A percentile compares a stretch with the other conserved stretches of the same genome.
These are phyloP conservation scores for Tachysurus vachellii DNA, from an alignment of 2,113 vertebrate genomes.

Conservation along the genomic window DNA sequence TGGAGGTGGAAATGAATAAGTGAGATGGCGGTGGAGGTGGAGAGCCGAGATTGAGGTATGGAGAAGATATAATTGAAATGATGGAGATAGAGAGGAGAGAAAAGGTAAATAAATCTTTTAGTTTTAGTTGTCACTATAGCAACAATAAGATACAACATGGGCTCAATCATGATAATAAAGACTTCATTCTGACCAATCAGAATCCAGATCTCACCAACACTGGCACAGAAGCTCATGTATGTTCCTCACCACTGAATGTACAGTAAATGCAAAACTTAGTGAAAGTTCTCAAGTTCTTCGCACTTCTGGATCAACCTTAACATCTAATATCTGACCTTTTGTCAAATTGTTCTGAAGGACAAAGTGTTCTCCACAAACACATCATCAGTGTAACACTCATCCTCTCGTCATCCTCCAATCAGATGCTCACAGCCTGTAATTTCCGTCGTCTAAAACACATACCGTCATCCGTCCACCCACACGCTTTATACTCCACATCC, in stretches of 20 bases:
- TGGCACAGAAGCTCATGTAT: too few species aligned
- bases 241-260: too few species aligned
- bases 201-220: too few species aligned
- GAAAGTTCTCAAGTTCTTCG: neutral
- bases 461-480: neutral
- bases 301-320: neutral
- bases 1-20: too few species aligned
- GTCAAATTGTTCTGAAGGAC: neutral
- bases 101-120: too few species aligned
- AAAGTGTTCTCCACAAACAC: constrained; percentile 15
- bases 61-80: too few species aligned
- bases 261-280: too few species aligned
- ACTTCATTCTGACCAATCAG: too few species aligned
- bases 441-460: constrained; percentile 7
- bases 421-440: neutral
- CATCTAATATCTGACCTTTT: neutral
- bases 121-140: neutral
- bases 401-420: neutral
- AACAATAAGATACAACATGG: neutral
- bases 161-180: neutral
- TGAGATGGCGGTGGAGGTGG: too few species aligned
- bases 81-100: too few species aligned
- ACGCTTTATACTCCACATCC: neutral
- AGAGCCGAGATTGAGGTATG: too few species aligned
- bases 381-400: neutral